Base-by-base conservation (phyloP, 2,797 vertebrate genomes). In the Argentina silus region DNA sequence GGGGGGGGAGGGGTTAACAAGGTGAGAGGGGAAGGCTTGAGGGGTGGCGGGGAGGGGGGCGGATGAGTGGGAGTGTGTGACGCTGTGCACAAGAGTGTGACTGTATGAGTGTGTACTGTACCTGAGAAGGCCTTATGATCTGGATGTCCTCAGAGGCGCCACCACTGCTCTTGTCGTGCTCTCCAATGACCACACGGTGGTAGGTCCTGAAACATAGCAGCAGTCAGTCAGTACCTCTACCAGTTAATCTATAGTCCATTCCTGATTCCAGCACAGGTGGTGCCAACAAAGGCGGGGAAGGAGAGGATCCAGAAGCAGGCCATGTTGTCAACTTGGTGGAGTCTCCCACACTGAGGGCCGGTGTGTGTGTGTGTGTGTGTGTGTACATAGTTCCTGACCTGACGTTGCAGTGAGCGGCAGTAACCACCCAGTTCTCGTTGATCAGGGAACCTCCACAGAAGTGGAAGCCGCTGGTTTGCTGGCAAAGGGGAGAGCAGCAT, bases 391-490 rank as follows among this genome's bases (percentile, higher is more conserved):
- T 94, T 94, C 2, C 96, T 95, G 8, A 89, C 81, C 95, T 88
- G 74, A 89, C 86, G 43, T 84, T 78, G 12, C 95, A 96, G 87
- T 95, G 95, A 65, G 94, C 93, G 0, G 95, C 95, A 0, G 95
- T 95, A 70, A 95, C 93, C 51, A 95, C 94, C 95, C 95, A 96
- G 76, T 83, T 64, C 70, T 93, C 86, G 0, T 75, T 95, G 88
- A 96, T 86, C 77, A 96, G 93, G 15, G 95, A 95, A 0, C 94
- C 95, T 0, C 94, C 95, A 0, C 95, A 96, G 90, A 95, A 96
- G 72, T 95, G 94, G 86, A 90, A 95, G 21, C 93, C 92, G 0
- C 78, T 92, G 10, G 57, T 86, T 86, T 95, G 91, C 94, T 95
- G 81, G 1, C 47, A 59, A 7, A 67, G 19, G 43, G 61, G 1